phyloP scores from a whole-genome alignment of 2,888 invertebrate species.

The Meganola albula region DNA sequence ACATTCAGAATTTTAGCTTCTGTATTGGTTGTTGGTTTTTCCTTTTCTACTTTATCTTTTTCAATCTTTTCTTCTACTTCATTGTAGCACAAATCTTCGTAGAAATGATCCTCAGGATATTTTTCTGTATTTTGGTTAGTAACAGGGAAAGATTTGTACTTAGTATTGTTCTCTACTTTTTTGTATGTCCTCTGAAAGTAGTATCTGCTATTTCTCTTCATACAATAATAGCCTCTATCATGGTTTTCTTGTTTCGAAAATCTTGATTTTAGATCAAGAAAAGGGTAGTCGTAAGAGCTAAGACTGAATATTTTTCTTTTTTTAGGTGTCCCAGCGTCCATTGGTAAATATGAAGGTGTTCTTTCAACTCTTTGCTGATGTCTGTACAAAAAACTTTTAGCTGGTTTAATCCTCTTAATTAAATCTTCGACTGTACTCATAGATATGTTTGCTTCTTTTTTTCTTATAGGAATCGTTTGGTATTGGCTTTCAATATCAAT shows the following conservation, averaged over 20 bases:
- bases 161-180: constrained; percentile 46
- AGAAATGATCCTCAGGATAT: constrained; percentile 60
- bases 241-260: constrained; percentile 49
- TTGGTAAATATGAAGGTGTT: constrained; percentile 60
- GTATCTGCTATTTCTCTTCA: constrained; percentile 52
- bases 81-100: constrained; percentile 64
- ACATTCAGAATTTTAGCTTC: constrained; percentile 21
- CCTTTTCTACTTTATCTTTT: too few relatives aligned
- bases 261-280: constrained; percentile 51
- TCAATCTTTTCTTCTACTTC: constrained; percentile 41
- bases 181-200: constrained; percentile 45
- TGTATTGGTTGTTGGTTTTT: constrained; percentile 12
- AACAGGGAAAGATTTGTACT: constrained; percentile 53
- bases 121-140: constrained; percentile 47
- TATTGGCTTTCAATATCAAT: constrained; percentile 48
- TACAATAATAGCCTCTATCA: constrained; percentile 64
- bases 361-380: constrained; percentile 47
- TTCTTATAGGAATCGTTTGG: constrained; percentile 50
- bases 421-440: constrained; percentile 56
- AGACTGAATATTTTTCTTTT: constrained; percentile 55
- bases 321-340: constrained; percentile 51
- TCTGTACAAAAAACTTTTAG: constrained; percentile 69
- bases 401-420: constrained; percentile 55
- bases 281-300: constrained; percentile 65
- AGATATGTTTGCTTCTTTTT: constrained; percentile 26